These are phyloP conservation scores for Hemichromis elongatus DNA, from an alignment of 2,113 vertebrate genomes.

Conservation along the genomic window DNA sequence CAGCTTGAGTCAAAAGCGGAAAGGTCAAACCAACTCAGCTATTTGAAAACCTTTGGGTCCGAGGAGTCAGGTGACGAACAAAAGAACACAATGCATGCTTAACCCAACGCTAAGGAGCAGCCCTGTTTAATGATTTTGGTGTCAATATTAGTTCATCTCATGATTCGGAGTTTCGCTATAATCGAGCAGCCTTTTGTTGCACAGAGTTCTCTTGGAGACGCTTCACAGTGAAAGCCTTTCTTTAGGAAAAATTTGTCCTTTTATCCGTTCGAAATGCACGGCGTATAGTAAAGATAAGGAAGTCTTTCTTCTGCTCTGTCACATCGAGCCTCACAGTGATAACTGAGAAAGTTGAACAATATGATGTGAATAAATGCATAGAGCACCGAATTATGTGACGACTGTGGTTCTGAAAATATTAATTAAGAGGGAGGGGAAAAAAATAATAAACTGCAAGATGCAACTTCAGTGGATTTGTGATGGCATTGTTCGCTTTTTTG, in stretches of 20 bases:
- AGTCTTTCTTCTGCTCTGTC: neutral
- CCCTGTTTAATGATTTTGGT: neutral
- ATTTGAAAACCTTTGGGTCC: neutral
- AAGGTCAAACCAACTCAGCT: neutral
- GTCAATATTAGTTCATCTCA: neutral
- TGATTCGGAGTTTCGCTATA: neutral
- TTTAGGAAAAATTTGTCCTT: fast-evolving
- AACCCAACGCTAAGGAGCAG: neutral
- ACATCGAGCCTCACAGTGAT: neutral
- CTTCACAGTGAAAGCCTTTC: neutral
- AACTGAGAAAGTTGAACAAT: neutral
- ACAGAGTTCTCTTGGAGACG: neutral
- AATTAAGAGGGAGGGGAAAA: neutral
- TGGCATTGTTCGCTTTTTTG: neutral
- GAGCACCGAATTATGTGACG: neutral
- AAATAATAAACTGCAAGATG: neutral
- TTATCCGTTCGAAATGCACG: neutral
- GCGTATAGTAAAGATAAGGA: neutral
- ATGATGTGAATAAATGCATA: neutral
- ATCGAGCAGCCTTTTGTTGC: neutral
- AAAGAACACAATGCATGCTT: neutral
- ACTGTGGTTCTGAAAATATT: neutral
- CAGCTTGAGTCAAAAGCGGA: neutral
- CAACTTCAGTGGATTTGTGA: neutral
- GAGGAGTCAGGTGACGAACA: neutral